Evolutionary conservation across 1,140 invertebrate genomes (phyloP).

Genomic region (Sipha flava): DNA sequence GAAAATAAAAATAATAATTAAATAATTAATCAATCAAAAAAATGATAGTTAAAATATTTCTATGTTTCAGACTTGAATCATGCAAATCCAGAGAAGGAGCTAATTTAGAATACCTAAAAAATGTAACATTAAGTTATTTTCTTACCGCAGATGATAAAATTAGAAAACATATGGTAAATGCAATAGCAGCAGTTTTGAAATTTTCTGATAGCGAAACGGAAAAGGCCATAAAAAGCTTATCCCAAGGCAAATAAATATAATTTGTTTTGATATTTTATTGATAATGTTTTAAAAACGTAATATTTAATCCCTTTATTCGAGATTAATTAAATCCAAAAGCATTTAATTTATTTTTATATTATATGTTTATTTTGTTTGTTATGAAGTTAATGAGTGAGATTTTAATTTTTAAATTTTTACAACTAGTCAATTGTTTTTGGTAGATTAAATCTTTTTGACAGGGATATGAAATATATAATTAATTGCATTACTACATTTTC

Average conservation of each 20-base stretch:
- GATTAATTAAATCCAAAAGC: no score
- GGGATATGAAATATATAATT: no score
- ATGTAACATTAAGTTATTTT: slow-evolving; percentile 76
- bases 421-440: neutral
- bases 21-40: neutral
- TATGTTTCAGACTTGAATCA: slow-evolving; percentile 56
- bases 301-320: no score
- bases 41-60: neutral
- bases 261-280: no score
- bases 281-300: no score
- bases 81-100: slow-evolving; percentile 72
- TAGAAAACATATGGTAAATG: slow-evolving; percentile 76
- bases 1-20: no score
- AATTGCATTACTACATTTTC: no score
- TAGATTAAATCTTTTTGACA: no score
- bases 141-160: slow-evolving; percentile 58
- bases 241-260: slow-evolving; percentile 3
- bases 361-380: no score
- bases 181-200: slow-evolving; percentile 73
- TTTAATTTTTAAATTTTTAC: neutral
- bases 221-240: slow-evolving; percentile 19
- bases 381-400: no score
- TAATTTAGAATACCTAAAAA: slow-evolving; percentile 83
- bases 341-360: no score
- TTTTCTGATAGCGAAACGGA: slow-evolving; percentile 61